A percentile compares a stretch with the other conserved stretches of the same genome.
Evolutionary conservation across 2,113 vertebrate genomes (phyloP).

Genomic region (Burhinus bistriatus): DNA sequence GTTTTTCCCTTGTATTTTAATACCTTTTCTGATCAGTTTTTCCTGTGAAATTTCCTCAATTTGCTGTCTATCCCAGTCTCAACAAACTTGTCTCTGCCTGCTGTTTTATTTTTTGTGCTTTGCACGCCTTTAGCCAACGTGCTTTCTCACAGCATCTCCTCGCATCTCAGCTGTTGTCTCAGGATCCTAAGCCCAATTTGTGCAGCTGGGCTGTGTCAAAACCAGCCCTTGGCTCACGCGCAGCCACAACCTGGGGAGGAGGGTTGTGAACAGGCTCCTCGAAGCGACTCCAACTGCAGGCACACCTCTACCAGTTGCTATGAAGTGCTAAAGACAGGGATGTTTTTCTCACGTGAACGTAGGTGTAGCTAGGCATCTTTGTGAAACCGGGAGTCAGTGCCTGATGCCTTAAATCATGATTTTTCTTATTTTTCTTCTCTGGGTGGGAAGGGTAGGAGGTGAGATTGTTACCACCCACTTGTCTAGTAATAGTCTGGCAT

Average conservation of each 20-base stretch:
- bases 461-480: not conserved
- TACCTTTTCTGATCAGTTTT: not conserved
- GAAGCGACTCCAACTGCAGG: accelerated
- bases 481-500: constrained; percentile 28
- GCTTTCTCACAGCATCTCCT: not conserved
- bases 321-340: not conserved
- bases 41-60: not conserved
- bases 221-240: accelerated
- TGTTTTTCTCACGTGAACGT: not conserved
- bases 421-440: not conserved
- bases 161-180: accelerated
- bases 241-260: accelerated
- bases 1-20: not conserved
- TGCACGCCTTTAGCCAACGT: not conserved
- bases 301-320: not conserved
- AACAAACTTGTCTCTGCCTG: not conserved
- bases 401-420: not conserved
- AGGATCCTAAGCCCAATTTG: not conserved
- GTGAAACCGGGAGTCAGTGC: not conserved
- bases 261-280: not conserved
- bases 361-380: not conserved
- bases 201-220: not conserved
- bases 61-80: not conserved
- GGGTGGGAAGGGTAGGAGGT: not conserved
- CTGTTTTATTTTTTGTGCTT: not conserved